Base-by-base conservation (phyloP, 2,888 invertebrate species). In the Tinea semifulvella region DNA sequence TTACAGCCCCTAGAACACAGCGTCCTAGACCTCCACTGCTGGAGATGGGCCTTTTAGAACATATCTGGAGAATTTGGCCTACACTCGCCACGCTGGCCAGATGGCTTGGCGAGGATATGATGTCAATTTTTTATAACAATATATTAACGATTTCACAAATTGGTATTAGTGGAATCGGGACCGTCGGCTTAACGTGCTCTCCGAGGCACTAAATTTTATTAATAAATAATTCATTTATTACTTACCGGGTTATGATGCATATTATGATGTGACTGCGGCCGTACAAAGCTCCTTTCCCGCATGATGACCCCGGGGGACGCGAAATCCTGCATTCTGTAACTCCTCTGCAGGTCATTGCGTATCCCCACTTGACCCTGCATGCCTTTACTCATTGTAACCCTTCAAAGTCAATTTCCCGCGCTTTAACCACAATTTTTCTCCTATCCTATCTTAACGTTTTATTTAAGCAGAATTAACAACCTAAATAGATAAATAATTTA, bases 211-310 rank as follows among this genome's bases (percentile, higher is more conserved):
- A n/a, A n/a, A n/a, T n/a, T n/a, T n/a, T n/a, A n/a, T n/a, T n/a
- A n/a, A n/a, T n/a, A n/a, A n/a, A n/a, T n/a, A n/a, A n/a, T n/a
- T n/a, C n/a, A n/a, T n/a, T n/a, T n/a, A n/a, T n/a, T n/a, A 26
- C 45, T 54, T 54, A 82, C 82, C 81, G 80, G 82, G 65, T 74
- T 76, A 61, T 81, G 81, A 66, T 82, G 82, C 68, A 80, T 72
- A 51, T 76, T 84, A 61, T 85, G 81, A 60, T 85, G 82, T 2
- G 79, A 80, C 57, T 83, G 88, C 36, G 84, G 82, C 48, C 87
- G 83, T 44, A 89, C 82, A 66, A 89, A 89, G 65, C 89, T 89
- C 53, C 89, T 79, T 65, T 89, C 89, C 52, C 89, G 71, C 64
- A 86, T 85, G 58, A 87, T 84, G 53, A 87, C 83, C 47, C 79